Evolutionary conservation across 2,797 vertebrate species (phyloP), one percentile per base, ranked within the genome.

Genomic region (Epinephelus coioides): DNA sequence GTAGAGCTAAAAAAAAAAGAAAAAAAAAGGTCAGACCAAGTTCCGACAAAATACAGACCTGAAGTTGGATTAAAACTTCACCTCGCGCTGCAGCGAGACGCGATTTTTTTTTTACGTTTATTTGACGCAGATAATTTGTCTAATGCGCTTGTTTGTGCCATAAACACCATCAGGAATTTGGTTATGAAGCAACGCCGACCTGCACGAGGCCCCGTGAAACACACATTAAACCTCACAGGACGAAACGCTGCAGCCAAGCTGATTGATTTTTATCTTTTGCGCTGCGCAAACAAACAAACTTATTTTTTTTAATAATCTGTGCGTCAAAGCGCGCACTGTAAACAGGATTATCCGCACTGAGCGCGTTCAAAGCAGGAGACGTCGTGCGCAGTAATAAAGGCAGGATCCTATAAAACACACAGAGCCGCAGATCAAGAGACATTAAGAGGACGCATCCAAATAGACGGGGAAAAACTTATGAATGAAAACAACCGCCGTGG

Each of bases 401-500:
- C 69, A 30, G 62, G 68, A 61, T 53, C 69, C 19, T 40, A 15
- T 7, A 79, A 86, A 69, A 79, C 53, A 66, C 63, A 43, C 68
- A 27, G 43, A 76, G 75, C 62, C 53, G 61, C 60, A 78, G 69
- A 85, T 86, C 71, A 50, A 54, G 76, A 84, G 66, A 87, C 73
- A 71, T 66, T 19, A 57, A 8, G 40, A 73, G 81, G 83, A 88
- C 73, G 82, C 89, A 66, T 86, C 84, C 81, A 81, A 69, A 90
- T 9, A 86, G 78, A 89, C 83, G 54, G 53, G 15, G 54, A 86
- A 90, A 95, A 96, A 97, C 90, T 97, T 98, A 97, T 98, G 97
- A 98, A 98, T 98, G 97, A 98, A 97, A 97, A 97, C 95, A 96
- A 94, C 88, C 89, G 79, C 81, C 83, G 78, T 78, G 94, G 94